These are phyloP conservation scores for Galago senegalensis DNA, from an alignment of 2,797 vertebrate genomes.

Conservation along the genomic window DNA sequence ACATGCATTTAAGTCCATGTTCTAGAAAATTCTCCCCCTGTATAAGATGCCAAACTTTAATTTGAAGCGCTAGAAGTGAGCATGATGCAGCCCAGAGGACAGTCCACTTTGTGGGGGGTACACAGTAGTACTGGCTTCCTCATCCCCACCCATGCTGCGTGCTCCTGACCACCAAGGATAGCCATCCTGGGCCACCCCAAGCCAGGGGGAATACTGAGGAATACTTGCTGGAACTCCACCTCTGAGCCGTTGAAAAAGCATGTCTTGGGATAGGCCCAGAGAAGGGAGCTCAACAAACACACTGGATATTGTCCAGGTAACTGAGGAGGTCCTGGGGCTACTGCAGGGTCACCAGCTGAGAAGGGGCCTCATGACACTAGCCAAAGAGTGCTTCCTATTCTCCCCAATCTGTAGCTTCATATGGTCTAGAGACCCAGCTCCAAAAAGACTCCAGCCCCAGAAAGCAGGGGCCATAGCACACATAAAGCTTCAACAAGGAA, in stretches of 20 bases:
- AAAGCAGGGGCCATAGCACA: no score
- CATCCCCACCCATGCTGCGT: not conserved
- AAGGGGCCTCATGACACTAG: fast-evolving
- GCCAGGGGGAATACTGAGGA: no score
- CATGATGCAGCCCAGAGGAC: not conserved
- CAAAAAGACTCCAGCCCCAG: not conserved
- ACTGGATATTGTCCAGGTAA: not conserved
- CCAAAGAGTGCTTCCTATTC: not conserved
- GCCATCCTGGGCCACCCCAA: not conserved
- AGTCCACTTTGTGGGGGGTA: not conserved
- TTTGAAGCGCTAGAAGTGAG: fast-evolving
- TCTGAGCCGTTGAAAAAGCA: not conserved
- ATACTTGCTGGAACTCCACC: not conserved
- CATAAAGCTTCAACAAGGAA: not conserved
- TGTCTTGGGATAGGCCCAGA: not conserved
- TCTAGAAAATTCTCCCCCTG: not conserved
- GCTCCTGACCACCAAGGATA: not conserved
- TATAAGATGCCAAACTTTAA: not conserved
- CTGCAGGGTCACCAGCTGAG: not conserved
- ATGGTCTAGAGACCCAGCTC: not conserved
- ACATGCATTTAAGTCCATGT: not conserved
- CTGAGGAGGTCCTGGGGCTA: not conserved
- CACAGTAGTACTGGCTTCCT: no score
- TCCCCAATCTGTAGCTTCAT: not conserved
- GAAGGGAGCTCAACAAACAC: not conserved